Evolutionary conservation across 2,888 invertebrate species (phyloP).

Genomic region (Zootermopsis nevadensis): DNA sequence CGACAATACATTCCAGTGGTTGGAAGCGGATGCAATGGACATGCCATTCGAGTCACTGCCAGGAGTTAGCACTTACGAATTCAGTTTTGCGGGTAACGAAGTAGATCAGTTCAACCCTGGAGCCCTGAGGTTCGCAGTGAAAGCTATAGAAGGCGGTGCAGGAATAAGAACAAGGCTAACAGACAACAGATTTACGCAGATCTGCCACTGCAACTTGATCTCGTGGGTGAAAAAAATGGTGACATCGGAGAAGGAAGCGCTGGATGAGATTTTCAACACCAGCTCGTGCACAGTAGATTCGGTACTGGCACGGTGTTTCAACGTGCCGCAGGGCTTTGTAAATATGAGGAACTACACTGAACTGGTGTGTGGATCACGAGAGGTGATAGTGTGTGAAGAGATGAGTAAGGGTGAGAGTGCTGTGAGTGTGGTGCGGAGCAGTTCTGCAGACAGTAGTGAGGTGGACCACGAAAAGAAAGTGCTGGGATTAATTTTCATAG

Average conservation of each 20-base stretch:
- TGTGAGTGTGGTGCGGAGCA: neutral
- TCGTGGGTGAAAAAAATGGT: slow-evolving; percentile 68
- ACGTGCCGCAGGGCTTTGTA: slow-evolving; percentile 73
- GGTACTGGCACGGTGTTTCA: slow-evolving; percentile 73
- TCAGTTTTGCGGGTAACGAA: slow-evolving; percentile 71
- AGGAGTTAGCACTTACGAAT: slow-evolving; percentile 63
- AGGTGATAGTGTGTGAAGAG: slow-evolving; percentile 70
- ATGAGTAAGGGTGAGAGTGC: slow-evolving; percentile 56
- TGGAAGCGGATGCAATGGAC: slow-evolving; percentile 68
- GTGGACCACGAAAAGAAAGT: slow-evolving; percentile 57
- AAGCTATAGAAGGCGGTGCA: slow-evolving; percentile 50
- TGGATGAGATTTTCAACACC: slow-evolving; percentile 60
- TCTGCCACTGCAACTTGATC: slow-evolving; percentile 73
- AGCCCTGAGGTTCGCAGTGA: slow-evolving; percentile 54
- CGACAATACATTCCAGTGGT: slow-evolving; percentile 72
- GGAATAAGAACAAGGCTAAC: slow-evolving; percentile 31
- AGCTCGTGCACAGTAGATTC: slow-evolving; percentile 74
- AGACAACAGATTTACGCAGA: slow-evolving; percentile 59
- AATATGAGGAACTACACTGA: slow-evolving; percentile 72
- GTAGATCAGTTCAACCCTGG: slow-evolving; percentile 62
- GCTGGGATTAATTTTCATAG: slow-evolving; percentile 66
- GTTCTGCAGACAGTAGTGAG: slow-evolving; percentile 34
- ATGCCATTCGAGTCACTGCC: slow-evolving; percentile 58
- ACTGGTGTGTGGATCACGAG: slow-evolving; percentile 68
- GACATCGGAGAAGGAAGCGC: slow-evolving; percentile 62